Conservation (phyloP, 2,113 vertebrate species). For the Balaeniceps rex region DNA sequence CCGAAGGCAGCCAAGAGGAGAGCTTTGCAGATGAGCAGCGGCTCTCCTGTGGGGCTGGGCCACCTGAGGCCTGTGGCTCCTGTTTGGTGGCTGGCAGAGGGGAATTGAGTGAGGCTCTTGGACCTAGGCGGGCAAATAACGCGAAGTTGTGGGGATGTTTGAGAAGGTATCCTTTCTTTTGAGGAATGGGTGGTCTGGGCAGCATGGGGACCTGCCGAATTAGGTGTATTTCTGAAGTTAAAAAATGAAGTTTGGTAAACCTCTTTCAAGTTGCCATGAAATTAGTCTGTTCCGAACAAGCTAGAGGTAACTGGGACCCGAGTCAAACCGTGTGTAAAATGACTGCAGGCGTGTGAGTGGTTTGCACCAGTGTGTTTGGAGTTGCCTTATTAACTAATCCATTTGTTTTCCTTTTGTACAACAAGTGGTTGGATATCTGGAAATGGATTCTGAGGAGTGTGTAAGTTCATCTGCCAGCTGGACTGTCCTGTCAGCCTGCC, state of each 20-base stretch:
- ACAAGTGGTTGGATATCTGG: slow-evolving; percentile 35
- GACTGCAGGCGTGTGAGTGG: neutral
- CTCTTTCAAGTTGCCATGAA: neutral
- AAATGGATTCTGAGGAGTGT: neutral
- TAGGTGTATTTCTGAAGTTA: neutral
- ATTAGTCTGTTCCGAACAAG: neutral
- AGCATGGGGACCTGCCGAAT: fast-evolving
- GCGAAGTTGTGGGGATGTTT: neutral
- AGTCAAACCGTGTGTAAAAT: neutral
- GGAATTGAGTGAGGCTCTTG: neutral
- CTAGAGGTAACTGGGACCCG: neutral
- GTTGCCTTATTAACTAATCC: neutral
- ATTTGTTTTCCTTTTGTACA: neutral
- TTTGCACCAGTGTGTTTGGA: neutral
- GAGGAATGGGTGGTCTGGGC: neutral
- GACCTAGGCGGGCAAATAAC: neutral
- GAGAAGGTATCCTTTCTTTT: neutral
- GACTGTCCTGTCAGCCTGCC: neutral
- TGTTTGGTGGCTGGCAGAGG: neutral
- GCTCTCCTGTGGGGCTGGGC: neutral
- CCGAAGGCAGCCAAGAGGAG: neutral
- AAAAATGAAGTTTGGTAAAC: neutral
- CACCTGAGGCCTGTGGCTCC: neutral
- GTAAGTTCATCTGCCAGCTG: neutral
- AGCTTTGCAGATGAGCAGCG: neutral